phyloP scores from a whole-genome alignment of 1,140 invertebrate genomes.

The Drosophila triauraria region DNA sequence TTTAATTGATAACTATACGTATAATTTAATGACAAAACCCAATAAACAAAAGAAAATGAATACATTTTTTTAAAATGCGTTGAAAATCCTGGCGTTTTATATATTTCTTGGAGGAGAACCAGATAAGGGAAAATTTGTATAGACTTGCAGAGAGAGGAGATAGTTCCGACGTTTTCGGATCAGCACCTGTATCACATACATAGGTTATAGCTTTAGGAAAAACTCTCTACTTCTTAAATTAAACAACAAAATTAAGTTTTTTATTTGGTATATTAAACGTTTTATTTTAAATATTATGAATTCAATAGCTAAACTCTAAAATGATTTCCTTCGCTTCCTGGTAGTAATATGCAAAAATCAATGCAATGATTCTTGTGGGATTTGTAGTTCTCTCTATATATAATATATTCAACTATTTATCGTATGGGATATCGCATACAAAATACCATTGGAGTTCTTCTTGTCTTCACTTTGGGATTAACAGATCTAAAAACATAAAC shows the following conservation, averaged over 20 bases:
- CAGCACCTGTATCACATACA: neutral
- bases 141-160: neutral
- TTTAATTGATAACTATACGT: conserved; percentile 69
- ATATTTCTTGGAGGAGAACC: neutral
- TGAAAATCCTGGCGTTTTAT: conserved; percentile 15
- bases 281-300: conserved; percentile 72
- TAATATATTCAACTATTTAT: conserved; percentile 58
- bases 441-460: conserved; percentile 59
- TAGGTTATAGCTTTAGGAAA: too few relatives aligned
- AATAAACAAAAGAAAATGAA: conserved; percentile 55
- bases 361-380: conserved; percentile 40
- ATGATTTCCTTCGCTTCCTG: conserved; percentile 53
- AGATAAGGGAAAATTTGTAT: too few relatives aligned
- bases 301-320: conserved; percentile 68
- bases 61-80: conserved; percentile 73
- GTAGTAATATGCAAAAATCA: conserved; percentile 32
- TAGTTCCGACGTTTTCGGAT: neutral
- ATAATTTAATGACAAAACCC: conserved; percentile 68
- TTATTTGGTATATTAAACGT: conserved; percentile 31
- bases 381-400: conserved; percentile 36
- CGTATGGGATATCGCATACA: conserved; percentile 60
- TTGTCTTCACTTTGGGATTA: conserved; percentile 72
- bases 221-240: too few relatives aligned
- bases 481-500: conserved; percentile 60
- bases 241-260: neutral